Evolutionary conservation across 2,888 invertebrate species (phyloP), one percentile per base, ranked within the genome.

Genomic region (Galeopsomyia nigrocyanea): DNA sequence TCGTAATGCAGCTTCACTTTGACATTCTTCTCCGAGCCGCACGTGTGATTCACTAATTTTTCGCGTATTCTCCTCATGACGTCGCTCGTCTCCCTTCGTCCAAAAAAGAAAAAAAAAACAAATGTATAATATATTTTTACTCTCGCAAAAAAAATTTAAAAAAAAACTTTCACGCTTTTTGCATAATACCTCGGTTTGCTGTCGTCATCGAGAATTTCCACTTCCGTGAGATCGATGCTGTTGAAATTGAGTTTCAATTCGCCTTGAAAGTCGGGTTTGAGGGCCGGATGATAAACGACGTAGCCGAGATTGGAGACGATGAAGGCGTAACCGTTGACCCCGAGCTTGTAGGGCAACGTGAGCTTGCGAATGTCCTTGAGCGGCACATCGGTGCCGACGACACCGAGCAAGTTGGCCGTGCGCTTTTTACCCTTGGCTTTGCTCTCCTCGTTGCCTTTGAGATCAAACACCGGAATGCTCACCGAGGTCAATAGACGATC

Each of bases 291-390:
- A 79, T 96, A 91, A 68, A 99, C 88, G 55, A 99, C 90, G 86
- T 97, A 98, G 1, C 99, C 99, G 86, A 99, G 98, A 86, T 98
- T 98, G 80, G 97, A 98, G 21, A 98, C 94, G 79, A 98, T 94
- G 87, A 99, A 98, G 0, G 97, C 94, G 87, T 98, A 99, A 0
- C 96, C 98, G 86, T 97, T 97, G 0, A 97, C 97, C 31, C 99
- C 99, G 68, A 98, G 91, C 94, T 98, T 94, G 83, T 95, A 94
- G 0, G 97, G 95, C 76, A 96, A 91, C 0, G 97, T 95, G 47
- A 97, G 88, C 86, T 95, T 94, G 66, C 93, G 91, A 68, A 99
- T 94, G 83, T 98, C 97, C 80, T 94, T 93, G 9, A 99, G 92
- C 0, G 97, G 96, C 46, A 98, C 93, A 83, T 97, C 97, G 0